Evolutionary conservation across 53 echinoderm and acorn worm genomes (phyloP).

Genomic region (Apostichopus leukothele): DNA sequence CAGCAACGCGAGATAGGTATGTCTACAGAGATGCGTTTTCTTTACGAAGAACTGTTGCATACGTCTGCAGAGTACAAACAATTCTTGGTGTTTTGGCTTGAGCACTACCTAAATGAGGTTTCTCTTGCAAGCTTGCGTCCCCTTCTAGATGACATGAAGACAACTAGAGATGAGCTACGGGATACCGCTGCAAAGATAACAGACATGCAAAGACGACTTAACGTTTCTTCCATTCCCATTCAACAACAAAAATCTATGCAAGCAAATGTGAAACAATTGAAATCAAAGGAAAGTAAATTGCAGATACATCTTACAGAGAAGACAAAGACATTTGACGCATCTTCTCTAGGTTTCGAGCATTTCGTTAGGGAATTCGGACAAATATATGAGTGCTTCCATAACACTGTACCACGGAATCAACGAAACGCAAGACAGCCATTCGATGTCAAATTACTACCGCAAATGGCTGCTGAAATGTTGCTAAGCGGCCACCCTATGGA

Average conservation of each 20-base stretch:
- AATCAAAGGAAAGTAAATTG: neutral
- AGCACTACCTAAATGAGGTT: slow-evolving; percentile 15
- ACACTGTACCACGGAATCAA: neutral
- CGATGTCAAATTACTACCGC: neutral
- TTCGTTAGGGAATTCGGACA: slow-evolving; percentile 34
- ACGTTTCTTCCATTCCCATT: neutral
- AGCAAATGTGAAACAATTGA: neutral
- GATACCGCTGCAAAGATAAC: neutral
- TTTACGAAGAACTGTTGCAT: neutral
- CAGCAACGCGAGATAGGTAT: neutral
- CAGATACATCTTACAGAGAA: neutral
- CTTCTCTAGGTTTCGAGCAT: slow-evolving; percentile 30
- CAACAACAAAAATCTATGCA: neutral
- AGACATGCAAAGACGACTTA: neutral
- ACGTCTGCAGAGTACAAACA: neutral
- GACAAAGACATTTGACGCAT: neutral
- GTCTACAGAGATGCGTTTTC: neutral
- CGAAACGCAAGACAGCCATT: neutral
- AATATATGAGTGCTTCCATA: slow-evolving; percentile 15
- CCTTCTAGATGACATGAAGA: neutral
- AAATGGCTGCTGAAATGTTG: neutral
- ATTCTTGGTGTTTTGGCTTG: slow-evolving; percentile 24
- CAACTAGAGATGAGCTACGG: neutral
- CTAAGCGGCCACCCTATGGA: slow-evolving; percentile 8
- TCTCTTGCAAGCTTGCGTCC: slow-evolving; percentile 6